Evolutionary conservation across 2,888 invertebrate genomes (phyloP), one percentile per base, ranked within the genome.

Genomic region (Eucera pruinosa): DNA sequence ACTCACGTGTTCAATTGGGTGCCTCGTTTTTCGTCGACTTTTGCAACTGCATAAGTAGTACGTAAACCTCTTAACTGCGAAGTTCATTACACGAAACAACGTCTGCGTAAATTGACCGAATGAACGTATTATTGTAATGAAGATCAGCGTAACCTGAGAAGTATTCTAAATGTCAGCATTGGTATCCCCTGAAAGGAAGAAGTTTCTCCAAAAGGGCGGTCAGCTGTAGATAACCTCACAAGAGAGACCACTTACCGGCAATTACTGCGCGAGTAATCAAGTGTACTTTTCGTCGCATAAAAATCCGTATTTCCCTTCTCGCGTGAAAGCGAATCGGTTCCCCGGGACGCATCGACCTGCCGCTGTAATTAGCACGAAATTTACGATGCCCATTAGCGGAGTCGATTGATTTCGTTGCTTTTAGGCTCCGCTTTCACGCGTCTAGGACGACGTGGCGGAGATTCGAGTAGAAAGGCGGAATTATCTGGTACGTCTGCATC

Each of bases 341-440:
- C 45, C n/a, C 11, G 33, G 15, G 36, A 45, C 60, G 36, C 9
- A 30, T 30, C 30, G 30, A 30, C 30, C 30, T 6, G 30, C 30
- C 30, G 52, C 13, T n/a, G 64, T 60, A 61, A 61, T 61, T 61
- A 69, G 33, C 23, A 13, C 13, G 50, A 68, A 36, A 45, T 61
- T 61, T 54, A 54, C 54, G 27, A 11, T 47, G 6, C 36, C 54
- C 45, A 54, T 61, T 54, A 54, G 41, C 27, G 7, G 7, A 30
- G 6, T n/a, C 36, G 60, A 72, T 52, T 30, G 66, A 70, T 62
- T 70, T 62, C 48, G 62, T 57, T 48, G 30, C 15, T 62, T 55
- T 70, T 54, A 15, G 52, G 36, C 47, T 45, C 47, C 33, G 33
- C 36, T 36, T 70, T 70, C 70, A 50, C 70, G 48, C 52, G 39